A percentile compares a stretch with the other conserved stretches of the same genome.
phyloP scores from a whole-genome alignment of 1,140 invertebrate species.

The Aphidius gifuensis region DNA sequence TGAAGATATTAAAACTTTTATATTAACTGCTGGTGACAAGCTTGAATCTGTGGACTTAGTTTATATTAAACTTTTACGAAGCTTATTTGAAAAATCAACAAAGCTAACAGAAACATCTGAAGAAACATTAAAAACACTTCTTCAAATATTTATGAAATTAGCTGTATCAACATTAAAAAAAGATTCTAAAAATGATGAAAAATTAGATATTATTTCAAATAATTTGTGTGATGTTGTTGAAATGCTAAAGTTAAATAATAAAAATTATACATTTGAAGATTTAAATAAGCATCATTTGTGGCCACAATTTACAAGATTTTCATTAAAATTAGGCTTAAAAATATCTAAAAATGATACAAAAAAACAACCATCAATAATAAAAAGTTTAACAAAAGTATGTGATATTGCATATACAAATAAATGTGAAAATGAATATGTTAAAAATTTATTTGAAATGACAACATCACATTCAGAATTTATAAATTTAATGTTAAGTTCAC shows the following conservation, averaged over 20 bases:
- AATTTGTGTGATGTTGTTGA: constrained; percentile 36
- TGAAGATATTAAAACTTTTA: constrained; percentile 31
- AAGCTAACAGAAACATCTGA: constrained; percentile 22
- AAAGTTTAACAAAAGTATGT: constrained; percentile 58
- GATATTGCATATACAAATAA: constrained; percentile 57
- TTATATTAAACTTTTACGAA: constrained; percentile 46
- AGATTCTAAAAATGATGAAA: constrained; percentile 47
- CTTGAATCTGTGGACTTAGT: constrained; percentile 36
- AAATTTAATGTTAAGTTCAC: constrained; percentile 60
- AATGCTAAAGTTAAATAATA: constrained; percentile 36
- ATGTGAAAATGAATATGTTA: constrained; percentile 53
- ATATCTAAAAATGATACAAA: constrained; percentile 45
- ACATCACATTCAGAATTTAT: constrained; percentile 72
- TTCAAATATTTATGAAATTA: constrained; percentile 59
- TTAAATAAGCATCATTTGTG: constrained; percentile 60
- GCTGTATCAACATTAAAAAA: constrained; percentile 58
- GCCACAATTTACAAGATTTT: constrained; percentile 64
- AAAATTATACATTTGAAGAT: constrained; percentile 50
- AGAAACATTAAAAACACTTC: constrained; percentile 55
- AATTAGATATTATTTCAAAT: constrained; percentile 50
- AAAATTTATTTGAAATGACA: constrained; percentile 68
- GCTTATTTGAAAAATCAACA: constrained; percentile 44
- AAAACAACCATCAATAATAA: constrained; percentile 52
- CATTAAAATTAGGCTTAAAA: constrained; percentile 65
- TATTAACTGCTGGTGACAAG: constrained; percentile 46